Base-by-base conservation (phyloP, 2,797 vertebrate species). In the Gambelia wislizenii region DNA sequence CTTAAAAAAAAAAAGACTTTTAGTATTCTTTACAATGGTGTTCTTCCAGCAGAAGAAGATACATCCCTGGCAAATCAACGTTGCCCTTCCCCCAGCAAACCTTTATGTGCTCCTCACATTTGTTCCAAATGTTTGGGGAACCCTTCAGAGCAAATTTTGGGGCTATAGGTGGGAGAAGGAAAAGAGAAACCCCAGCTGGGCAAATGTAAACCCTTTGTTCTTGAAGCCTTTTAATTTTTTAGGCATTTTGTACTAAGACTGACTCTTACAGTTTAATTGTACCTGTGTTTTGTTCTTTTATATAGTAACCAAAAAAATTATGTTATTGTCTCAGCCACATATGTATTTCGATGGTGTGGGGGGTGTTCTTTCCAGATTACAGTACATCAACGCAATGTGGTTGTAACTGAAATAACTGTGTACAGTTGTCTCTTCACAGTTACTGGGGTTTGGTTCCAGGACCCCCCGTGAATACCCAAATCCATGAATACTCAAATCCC, bases 161-260 rank as follows among this genome's bases (percentile, higher is more conserved):
- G 20, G 36, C 2, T 42, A 67, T 39, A 22, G 39, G 39, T 3
- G 8, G 72, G 18, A 75, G 39, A 20, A 36, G 6, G 5, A 44
- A 30, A 75, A 75, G 20, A 22, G 39, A 42, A 42, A 75, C 20
- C 44, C 39, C 39, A 44, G 39, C 36, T 42, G 6, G 30, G 64
- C 8, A 42, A 42, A 9, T 39, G 39, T 20, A 42, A 36, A 36
- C 18, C 9, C 1, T 33, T 86, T 76, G 75, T 87, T 72, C 22
- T 80, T 91, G 84, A 91, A 89, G 87, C 88, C 78, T 89, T 92
- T 94, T 87, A 64, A n/a, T n/a, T 91, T 94, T 90, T 61, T 83
- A 84, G 84, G 9, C 84, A 83, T 87, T 92, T 91, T 54, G 69
- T 89, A 87, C 25, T 89, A 7, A 90, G 87, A 72, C 78, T 86